These are phyloP conservation scores for Cyprinodon variegatus DNA, from an alignment of 2,113 vertebrate species.

Conservation along the genomic window DNA sequence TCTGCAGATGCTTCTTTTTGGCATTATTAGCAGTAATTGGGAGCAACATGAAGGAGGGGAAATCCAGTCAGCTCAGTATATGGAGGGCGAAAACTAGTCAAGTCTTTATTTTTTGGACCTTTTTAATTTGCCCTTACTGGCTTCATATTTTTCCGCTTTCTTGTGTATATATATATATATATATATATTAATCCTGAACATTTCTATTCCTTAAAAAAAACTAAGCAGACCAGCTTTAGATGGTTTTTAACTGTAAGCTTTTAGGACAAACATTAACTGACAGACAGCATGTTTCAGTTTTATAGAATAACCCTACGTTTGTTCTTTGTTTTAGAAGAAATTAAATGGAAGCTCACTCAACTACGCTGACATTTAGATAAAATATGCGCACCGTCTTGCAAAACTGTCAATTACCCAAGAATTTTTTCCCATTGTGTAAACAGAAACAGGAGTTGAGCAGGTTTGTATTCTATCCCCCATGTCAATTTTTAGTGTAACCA, in stretches of 20 bases:
- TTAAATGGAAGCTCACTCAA: background rate
- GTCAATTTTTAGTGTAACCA: background rate
- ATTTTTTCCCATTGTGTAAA: background rate
- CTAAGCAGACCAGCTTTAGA: too few relatives aligned
- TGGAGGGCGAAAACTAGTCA: background rate
- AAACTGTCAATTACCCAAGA: background rate
- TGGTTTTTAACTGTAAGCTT: background rate
- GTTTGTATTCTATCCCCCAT: background rate
- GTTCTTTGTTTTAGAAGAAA: background rate
- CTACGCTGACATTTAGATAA: background rate
- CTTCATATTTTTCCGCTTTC: too few relatives aligned
- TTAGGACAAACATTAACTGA: background rate
- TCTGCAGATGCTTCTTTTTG: background rate
- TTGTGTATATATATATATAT: too few relatives aligned
- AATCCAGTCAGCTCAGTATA: background rate
- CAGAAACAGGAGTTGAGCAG: background rate
- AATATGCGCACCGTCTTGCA: background rate
- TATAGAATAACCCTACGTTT: background rate
- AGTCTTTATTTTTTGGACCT: background rate
- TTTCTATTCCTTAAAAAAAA: too few relatives aligned
- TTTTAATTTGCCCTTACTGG: background rate
- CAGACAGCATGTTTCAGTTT: background rate
- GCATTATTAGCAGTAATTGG: slow-evolving; percentile 40
- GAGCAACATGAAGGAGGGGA: background rate
- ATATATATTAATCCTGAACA: too few relatives aligned